phyloP scores from a whole-genome alignment of 2,888 invertebrate genomes.

The Heterodera filipjevi region DNA sequence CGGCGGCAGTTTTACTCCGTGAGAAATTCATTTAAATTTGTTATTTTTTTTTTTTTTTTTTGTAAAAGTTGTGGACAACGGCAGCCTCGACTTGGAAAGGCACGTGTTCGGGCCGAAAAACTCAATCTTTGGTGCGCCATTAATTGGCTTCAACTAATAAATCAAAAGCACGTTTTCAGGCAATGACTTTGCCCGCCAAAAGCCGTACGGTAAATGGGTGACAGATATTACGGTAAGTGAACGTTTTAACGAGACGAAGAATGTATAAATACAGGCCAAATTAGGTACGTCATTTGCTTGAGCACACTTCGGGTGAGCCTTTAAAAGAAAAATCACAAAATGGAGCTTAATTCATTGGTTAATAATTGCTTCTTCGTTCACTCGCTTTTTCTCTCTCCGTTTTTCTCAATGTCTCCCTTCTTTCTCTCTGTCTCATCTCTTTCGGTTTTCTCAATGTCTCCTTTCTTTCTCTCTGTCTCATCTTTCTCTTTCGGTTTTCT shows the following conservation, averaged over 20 bases:
- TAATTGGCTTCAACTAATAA: neutral
- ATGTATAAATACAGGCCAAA: neutral
- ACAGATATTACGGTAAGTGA: conserved; percentile 54
- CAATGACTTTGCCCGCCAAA: conserved; percentile 53
- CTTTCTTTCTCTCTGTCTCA: too few relatives aligned
- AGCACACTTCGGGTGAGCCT: conserved; percentile 59
- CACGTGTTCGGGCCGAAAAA: conserved; percentile 52
- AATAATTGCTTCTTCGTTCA: too few relatives aligned
- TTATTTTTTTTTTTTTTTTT: neutral
- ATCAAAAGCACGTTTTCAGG: conserved; percentile 31
- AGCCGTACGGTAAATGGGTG: conserved; percentile 55
- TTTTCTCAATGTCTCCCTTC: too few relatives aligned
- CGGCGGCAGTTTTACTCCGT: conserved; percentile 57
- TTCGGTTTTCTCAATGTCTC: too few relatives aligned
- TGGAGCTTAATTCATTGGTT: too few relatives aligned
- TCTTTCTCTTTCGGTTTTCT: too few relatives aligned
- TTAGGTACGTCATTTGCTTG: conserved; percentile 54
- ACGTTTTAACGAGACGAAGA: neutral
- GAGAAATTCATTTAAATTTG: neutral
- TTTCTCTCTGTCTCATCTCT: too few relatives aligned
- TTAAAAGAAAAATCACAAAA: too few relatives aligned
- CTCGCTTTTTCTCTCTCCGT: too few relatives aligned
- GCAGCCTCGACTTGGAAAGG: conserved; percentile 55
- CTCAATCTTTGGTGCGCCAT: conserved; percentile 49
- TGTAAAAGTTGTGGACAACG: conserved; percentile 51